Conservation (phyloP, 2,113 vertebrate genomes). For the Nothocercus nigrocapillus region DNA sequence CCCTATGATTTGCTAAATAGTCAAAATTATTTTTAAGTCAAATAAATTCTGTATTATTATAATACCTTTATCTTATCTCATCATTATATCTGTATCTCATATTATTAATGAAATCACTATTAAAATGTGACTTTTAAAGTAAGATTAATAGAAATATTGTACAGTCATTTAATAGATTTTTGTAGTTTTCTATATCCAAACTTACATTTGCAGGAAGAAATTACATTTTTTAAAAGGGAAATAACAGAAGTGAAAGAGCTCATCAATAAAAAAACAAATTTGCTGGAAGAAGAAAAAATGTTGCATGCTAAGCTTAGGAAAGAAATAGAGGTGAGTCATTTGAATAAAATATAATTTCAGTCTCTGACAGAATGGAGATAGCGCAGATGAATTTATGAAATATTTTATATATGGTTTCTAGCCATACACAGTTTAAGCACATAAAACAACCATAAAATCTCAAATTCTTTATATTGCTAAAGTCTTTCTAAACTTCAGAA, state of each 20-base stretch:
- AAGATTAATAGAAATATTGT: background rate
- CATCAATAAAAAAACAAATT: constrained; percentile 57
- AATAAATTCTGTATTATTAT: background rate
- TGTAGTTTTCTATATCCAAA: background rate
- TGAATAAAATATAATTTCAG: background rate
- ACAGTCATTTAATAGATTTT: background rate
- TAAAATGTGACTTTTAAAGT: background rate
- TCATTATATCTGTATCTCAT: background rate
- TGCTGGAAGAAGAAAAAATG: constrained; percentile 72
- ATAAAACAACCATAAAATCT: background rate
- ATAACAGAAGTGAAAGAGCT: constrained; percentile 63
- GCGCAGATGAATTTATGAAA: background rate
- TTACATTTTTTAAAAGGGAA: constrained; percentile 63
- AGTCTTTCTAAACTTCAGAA: background rate
- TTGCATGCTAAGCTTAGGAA: constrained; percentile 77
- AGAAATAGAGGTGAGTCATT: constrained; percentile 78
- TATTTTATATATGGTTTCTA: background rate
- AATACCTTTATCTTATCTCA: background rate
- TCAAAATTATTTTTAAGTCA: background rate
- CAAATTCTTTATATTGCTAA: background rate
- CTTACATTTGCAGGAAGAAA: constrained; percentile 74
- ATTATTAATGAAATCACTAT: background rate
- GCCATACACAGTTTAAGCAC: background rate
- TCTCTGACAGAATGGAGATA: background rate
- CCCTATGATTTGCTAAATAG: too few relatives aligned